Conservation (phyloP, 2,797 vertebrate genomes). For the Buceros bicornis region DNA sequence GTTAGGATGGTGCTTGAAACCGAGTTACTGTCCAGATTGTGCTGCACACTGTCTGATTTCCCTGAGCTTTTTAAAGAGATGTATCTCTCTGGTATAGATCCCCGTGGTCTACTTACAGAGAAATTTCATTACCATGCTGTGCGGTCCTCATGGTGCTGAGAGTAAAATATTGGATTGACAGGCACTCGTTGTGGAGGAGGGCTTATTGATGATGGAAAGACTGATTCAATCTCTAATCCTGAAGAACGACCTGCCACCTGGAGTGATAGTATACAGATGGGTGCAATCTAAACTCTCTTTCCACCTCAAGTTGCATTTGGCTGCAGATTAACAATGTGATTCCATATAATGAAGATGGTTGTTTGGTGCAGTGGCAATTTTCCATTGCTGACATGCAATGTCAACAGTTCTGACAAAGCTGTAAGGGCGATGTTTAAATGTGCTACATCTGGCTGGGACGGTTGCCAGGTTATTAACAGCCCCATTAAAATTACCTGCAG, state of each 20-base stretch:
- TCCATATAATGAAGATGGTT: slow-evolving; percentile 78
- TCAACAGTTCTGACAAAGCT: slow-evolving; percentile 75
- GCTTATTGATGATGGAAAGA: slow-evolving; percentile 77
- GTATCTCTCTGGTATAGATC: slow-evolving; percentile 70
- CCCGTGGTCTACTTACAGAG: slow-evolving; percentile 61
- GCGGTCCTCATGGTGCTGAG: slow-evolving; percentile 54
- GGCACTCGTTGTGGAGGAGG: slow-evolving; percentile 64
- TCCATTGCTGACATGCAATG: slow-evolving; percentile 71
- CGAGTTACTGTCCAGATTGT: slow-evolving; percentile 51
- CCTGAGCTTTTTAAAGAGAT: slow-evolving; percentile 64
- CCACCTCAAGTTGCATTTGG: slow-evolving; percentile 72
- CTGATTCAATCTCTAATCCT: slow-evolving; percentile 81
- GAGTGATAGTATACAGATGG: slow-evolving; percentile 78
- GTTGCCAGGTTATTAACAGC: slow-evolving; percentile 75
- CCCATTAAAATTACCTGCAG: slow-evolving; percentile 76
- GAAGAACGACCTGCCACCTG: slow-evolving; percentile 80
- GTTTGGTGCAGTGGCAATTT: slow-evolving; percentile 74
- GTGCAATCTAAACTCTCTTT: slow-evolving; percentile 74
- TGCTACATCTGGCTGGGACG: slow-evolving; percentile 74
- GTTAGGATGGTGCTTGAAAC: slow-evolving; percentile 34
- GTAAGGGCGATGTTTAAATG: slow-evolving; percentile 68
- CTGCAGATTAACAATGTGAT: slow-evolving; percentile 77
- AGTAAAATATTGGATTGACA: slow-evolving; percentile 79
- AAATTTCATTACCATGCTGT: slow-evolving; percentile 78
- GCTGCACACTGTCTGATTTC: slow-evolving; percentile 40